phyloP scores from a whole-genome alignment of 2,113 vertebrate species.

The Thermophis baileyi region DNA sequence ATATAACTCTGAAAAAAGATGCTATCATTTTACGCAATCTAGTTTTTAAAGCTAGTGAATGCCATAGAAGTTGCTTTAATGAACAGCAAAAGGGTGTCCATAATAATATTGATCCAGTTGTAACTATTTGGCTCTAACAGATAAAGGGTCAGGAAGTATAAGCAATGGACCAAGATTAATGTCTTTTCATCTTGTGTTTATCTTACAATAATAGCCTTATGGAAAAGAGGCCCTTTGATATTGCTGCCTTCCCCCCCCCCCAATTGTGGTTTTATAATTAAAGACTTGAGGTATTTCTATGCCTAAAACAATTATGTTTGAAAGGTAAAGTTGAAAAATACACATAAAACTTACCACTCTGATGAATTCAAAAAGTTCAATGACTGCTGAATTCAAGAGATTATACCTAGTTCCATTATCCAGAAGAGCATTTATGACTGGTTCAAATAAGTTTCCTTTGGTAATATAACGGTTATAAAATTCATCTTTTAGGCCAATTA shows the following conservation, averaged over 20 bases:
- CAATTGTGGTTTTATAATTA: not conserved
- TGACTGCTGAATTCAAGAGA: conserved; percentile 94
- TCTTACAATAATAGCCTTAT: not conserved
- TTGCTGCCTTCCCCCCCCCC: no score
- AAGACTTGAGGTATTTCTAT: rapidly evolving
- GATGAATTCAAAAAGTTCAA: conserved; percentile 98
- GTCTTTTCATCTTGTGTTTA: not conserved
- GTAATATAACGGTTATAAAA: conserved; percentile 99
- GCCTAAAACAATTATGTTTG: rapidly evolving
- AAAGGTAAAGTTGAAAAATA: not conserved
- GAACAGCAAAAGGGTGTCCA: not conserved
- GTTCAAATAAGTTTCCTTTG: conserved; percentile 97
- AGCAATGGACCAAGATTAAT: not conserved
- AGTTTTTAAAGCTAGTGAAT: not conserved
- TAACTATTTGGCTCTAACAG: not conserved
- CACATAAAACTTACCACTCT: conserved; percentile 82
- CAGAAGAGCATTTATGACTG: conserved; percentile 94
- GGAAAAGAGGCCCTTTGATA: not conserved
- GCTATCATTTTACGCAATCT: not conserved
- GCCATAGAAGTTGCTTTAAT: not conserved
- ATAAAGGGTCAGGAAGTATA: not conserved
- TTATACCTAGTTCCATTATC: conserved; percentile 98
- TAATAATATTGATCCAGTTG: not conserved
- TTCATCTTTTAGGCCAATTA: conserved; percentile 97
- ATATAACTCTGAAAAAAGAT: not conserved